Base-by-base conservation (phyloP, 2,888 invertebrate genomes). In the Yponomeuta cagnagella region DNA sequence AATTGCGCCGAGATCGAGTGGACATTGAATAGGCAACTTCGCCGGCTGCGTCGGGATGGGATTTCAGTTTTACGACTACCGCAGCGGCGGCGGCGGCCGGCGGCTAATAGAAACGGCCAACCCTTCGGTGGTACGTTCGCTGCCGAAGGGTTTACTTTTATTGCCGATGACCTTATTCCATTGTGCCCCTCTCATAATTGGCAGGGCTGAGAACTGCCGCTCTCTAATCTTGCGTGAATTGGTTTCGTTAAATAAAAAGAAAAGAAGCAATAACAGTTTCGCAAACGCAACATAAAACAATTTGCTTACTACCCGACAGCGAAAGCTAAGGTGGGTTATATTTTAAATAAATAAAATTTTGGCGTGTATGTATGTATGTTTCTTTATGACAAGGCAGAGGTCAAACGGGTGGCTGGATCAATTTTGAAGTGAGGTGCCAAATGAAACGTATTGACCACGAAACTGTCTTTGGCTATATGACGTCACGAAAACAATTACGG, bases 71-170 rank as follows among this genome's bases (percentile, higher is more conserved):
- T 86, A 87, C 78, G 83, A 77, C 76, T 73, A 73, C 75, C 77
- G 75, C 74, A 78, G 87, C 81, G 82, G 80, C 23, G 78, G 37
- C 37, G 77, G 80, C 74, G 83, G 43, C 79, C 78, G 84, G 80
- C 80, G 87, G 84, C 78, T 88, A 85, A 89, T 87, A 88, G 80
- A 87, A 85, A 87, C 83, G 52, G 85, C 83, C 85, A 90, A 90
- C 91, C 91, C 91, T 89, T 90, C 90, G 86, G 86, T 84, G 78
- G 85, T 76, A 80, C 68, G 2, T 84, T 86, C 83, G 86, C 87
- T 82, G 87, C 87, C 86, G 87, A 89, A 88, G 88, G 89, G 90
- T 88, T 91, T 89, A 90, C 81, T 87, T 90, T 91, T 91, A 90
- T 89, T 86, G 83, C 85, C 80, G 76, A 77, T 78, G 80, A 87